Evolutionary conservation across 1,140 invertebrate genomes (phyloP).

Genomic region (Whitmania pigra): DNA sequence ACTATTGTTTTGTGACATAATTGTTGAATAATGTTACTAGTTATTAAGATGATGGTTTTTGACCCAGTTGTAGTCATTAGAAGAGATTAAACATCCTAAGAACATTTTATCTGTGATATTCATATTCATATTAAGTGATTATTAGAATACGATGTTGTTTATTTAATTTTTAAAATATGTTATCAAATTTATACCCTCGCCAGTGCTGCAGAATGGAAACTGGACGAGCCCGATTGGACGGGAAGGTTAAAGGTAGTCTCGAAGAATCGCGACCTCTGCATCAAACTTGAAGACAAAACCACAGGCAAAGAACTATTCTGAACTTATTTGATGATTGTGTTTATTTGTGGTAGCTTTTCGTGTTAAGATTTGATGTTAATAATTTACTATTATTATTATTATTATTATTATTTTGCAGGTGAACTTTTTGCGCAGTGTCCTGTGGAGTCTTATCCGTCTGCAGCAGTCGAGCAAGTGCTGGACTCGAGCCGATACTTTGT

Average conservation of each 20-base stretch:
- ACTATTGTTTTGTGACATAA: no score
- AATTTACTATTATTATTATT: no score
- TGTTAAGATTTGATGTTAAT: no score
- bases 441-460: constrained; percentile 84
- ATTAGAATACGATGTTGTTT: no score
- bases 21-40: no score
- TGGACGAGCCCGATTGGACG: constrained; percentile 89
- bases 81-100: neutral
- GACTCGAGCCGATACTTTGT: constrained; percentile 99
- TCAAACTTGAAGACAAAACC: constrained; percentile 91
- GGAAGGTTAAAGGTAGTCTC: constrained; percentile 78
- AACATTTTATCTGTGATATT: neutral
- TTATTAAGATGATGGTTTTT: no score
- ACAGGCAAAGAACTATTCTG: constrained; percentile 44
- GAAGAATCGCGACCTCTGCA: constrained; percentile 67
- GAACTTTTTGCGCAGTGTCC: constrained; percentile 97
- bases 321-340: no score
- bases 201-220: constrained; percentile 96
- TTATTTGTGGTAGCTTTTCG: neutral
- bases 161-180: neutral
- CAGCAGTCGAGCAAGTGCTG: constrained; percentile 83
- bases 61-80: neutral
- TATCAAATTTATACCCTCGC: neutral
- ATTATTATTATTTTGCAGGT: constrained; percentile 41
- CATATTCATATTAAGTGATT: neutral